Conservation (phyloP, 64 coral and sea anemone genomes). For the Stichodactyla mertensii region DNA sequence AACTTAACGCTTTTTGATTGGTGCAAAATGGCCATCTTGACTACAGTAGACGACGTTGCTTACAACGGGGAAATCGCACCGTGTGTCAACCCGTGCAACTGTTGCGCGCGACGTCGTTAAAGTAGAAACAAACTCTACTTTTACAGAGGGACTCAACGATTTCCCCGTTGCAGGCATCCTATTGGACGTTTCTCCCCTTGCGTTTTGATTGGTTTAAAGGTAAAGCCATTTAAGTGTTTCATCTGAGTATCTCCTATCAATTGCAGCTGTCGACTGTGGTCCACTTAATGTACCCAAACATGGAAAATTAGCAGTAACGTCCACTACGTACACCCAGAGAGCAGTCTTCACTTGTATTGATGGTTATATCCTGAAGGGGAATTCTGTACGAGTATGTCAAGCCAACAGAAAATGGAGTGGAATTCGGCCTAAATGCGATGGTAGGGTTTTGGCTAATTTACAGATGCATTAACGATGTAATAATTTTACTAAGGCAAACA, state of each 20-base stretch:
- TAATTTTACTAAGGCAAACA: neutral
- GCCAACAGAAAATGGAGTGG: conserved; percentile 58
- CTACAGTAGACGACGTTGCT: no score
- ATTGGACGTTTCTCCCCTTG: neutral
- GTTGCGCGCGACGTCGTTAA: no score
- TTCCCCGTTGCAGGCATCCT: neutral
- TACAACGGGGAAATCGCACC: no score
- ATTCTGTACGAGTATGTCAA: conserved; percentile 21
- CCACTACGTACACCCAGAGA: conserved; percentile 30
- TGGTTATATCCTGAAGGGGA: conserved; percentile 35
- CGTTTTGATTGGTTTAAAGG: neutral
- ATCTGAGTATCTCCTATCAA: neutral
- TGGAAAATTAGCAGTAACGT: conserved; percentile 1
- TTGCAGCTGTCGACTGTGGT: conserved; percentile 51
- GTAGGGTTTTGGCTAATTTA: neutral
- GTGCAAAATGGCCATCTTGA: neutral
- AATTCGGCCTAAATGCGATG: conserved; percentile 21
- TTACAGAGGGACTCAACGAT: no score
- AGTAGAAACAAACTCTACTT: no score
- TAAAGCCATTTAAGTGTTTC: neutral
- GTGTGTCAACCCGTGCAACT: no score
- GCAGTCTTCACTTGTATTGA: conserved; percentile 36
- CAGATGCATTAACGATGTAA: neutral
- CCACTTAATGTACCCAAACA: conserved; percentile 23
- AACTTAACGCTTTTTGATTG: neutral